phyloP scores from a whole-genome alignment of 1,140 invertebrate genomes.

The Bombus sibiricus region DNA sequence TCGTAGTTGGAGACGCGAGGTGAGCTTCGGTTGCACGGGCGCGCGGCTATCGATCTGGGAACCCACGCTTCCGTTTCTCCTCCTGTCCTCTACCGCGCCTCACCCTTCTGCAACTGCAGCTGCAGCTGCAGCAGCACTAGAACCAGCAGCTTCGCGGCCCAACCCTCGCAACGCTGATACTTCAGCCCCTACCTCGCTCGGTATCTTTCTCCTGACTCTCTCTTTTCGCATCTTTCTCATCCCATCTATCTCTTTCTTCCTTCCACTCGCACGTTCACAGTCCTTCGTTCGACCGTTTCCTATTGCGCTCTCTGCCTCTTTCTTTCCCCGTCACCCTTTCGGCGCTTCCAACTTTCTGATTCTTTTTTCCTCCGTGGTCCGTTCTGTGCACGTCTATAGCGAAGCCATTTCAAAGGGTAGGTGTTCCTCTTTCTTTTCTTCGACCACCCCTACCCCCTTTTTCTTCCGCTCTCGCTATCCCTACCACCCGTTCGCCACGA shows the following conservation, averaged over 20 bases:
- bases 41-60: conserved; percentile 74
- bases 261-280: neutral
- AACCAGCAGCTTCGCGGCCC: conserved; percentile 44
- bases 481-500: neutral
- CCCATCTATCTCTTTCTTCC: neutral
- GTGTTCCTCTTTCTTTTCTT: conserved; percentile 49
- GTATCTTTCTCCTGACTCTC: conserved; percentile 20
- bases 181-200: conserved; percentile 33
- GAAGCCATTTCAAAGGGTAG: conserved; percentile 34
- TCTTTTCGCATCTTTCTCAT: neutral
- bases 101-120: conserved; percentile 63
- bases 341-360: conserved; percentile 16
- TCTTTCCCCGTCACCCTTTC: neutral
- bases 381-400: conserved; percentile 1
- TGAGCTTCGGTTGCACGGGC: conserved; percentile 70
- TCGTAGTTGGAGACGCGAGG: conserved; percentile 59
- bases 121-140: conserved; percentile 53
- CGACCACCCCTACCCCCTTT: neutral
- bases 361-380: conserved; percentile 6
- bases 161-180: conserved; percentile 38
- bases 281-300: neutral
- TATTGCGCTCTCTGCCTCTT: neutral
- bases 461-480: neutral
- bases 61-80: conserved; percentile 71
- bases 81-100: conserved; percentile 49